phyloP scores from a whole-genome alignment of 2,797 vertebrate genomes.

The Chiloscyllium punctatum region DNA sequence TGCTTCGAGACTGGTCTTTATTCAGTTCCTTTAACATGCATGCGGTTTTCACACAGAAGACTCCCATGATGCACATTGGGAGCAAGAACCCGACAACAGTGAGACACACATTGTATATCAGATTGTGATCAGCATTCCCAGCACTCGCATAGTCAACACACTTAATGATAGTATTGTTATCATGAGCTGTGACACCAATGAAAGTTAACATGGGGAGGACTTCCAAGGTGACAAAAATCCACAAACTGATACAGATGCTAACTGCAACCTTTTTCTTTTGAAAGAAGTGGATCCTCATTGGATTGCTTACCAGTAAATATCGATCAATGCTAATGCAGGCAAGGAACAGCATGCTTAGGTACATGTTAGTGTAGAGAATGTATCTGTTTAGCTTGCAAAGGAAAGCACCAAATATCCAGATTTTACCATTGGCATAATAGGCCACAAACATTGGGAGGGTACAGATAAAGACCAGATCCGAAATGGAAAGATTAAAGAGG shows the following conservation, averaged over 20 bases:
- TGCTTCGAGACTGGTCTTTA: neutral
- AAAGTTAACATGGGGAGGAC: conserved; percentile 21
- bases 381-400: conserved; percentile 41
- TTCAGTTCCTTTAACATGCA: conserved; percentile 5
- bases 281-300: neutral
- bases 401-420: conserved; percentile 41
- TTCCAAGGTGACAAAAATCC: conserved; percentile 41
- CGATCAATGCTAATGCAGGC: conserved; percentile 41
- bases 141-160: conserved; percentile 38
- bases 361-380: conserved; percentile 43
- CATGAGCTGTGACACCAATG: neutral
- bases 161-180: conserved; percentile 24
- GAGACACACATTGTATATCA: conserved; percentile 30
- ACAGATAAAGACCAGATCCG: conserved; percentile 42
- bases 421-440: conserved; percentile 39
- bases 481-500: conserved; percentile 41
- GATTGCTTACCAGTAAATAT: conserved; percentile 39
- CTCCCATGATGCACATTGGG: conserved; percentile 39
- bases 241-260: conserved; percentile 26
- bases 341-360: conserved; percentile 44
- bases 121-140: neutral
- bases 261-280: conserved; percentile 11
- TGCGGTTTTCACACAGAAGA: conserved; percentile 37
- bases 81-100: conserved; percentile 39
- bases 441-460: conserved; percentile 42